Percentiles rank a stretch among this genome's conserved stretches.
These are phyloP conservation scores for Pseudomugil gertrudae DNA, from an alignment of 2,797 vertebrate species.

Conservation along the genomic window DNA sequence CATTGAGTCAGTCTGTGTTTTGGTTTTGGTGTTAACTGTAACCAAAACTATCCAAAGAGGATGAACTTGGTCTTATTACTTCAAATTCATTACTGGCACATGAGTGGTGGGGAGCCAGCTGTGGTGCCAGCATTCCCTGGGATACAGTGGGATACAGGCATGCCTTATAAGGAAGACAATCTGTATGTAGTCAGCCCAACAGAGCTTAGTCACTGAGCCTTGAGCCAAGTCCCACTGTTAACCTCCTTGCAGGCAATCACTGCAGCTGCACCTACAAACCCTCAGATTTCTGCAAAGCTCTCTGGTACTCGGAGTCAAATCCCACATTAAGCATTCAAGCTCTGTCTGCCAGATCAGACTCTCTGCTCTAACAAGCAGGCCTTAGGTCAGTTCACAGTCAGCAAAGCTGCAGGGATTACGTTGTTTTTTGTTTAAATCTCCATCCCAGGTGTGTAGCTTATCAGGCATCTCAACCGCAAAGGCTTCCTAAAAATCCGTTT, in stretches of 20 bases:
- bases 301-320: conserved; percentile 18
- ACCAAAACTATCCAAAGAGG: conserved; percentile 24
- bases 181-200: conserved; percentile 58
- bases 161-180: conserved; percentile 81
- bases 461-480: neutral
- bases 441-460: conserved; percentile 1
- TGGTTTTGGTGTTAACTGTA: conserved; percentile 48
- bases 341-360: conserved; percentile 13
- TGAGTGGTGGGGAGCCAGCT: conserved; percentile 56
- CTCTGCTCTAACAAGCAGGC: conserved; percentile 20
- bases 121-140: conserved; percentile 55
- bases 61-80: conserved; percentile 56
- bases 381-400: conserved; percentile 30
- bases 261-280: conserved; percentile 50
- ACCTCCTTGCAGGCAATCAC: conserved; percentile 46
- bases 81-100: conserved; percentile 43
- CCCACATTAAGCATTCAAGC: conserved; percentile 17
- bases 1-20: conserved; percentile 57
- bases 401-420: conserved; percentile 35
- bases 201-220: conserved; percentile 71
- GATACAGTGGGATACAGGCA: conserved; percentile 62
- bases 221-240: conserved; percentile 68
- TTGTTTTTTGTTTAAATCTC: conserved; percentile 14
- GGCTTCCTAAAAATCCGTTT: conserved; percentile 10
- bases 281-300: conserved; percentile 34